phyloP scores from a whole-genome alignment of 2,888 invertebrate species.

The Diogma glabrata region DNA sequence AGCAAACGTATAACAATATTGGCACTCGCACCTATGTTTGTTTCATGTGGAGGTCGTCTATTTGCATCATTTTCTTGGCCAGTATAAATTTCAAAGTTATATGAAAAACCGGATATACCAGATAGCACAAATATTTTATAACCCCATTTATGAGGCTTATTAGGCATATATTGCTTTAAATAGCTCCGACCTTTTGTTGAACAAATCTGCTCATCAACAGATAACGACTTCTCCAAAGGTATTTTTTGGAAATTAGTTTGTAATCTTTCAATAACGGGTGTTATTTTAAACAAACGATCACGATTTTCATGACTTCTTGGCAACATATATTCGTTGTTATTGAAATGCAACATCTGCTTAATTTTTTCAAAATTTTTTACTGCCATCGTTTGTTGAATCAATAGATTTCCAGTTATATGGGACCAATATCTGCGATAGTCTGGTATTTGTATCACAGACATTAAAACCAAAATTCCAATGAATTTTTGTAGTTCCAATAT shows the following conservation, averaged over 20 bases:
- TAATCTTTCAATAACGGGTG: neutral
- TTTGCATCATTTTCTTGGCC: constrained; percentile 16
- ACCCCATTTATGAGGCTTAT: constrained; percentile 22
- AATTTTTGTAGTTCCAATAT: neutral
- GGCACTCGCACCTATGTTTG: constrained; percentile 18
- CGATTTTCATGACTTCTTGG: neutral
- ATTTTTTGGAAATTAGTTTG: neutral
- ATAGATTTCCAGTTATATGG: no score
- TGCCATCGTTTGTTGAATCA: neutral
- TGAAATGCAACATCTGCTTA: neutral
- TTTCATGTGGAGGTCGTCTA: constrained; percentile 14
- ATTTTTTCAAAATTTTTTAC: neutral
- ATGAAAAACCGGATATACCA: constrained; percentile 19
- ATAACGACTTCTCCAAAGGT: neutral
- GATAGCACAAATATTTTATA: constrained; percentile 20
- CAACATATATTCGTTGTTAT: neutral
- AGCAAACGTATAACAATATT: constrained; percentile 19
- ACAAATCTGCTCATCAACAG: neutral
- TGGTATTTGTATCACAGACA: no score
- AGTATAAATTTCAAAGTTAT: constrained; percentile 20
- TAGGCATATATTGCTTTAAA: no score
- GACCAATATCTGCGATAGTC: no score
- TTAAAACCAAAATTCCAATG: no score
- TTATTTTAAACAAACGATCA: neutral
- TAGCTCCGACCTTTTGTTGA: neutral